phyloP scores from a whole-genome alignment of 2,113 vertebrate species.

The Cardinalis cardinalis region DNA sequence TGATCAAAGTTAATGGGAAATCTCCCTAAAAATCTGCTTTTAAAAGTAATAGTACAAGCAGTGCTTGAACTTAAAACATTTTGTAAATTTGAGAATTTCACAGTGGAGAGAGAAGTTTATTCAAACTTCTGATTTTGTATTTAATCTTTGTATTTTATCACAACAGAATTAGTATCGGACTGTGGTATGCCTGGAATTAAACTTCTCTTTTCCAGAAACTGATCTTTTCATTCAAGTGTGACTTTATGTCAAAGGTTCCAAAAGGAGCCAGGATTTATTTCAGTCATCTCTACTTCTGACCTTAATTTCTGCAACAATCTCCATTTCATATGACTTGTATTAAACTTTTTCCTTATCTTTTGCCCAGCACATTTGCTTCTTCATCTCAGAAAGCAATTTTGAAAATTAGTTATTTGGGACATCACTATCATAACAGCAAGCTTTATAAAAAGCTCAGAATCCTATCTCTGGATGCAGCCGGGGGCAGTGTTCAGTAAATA shows the following conservation, averaged over 20 bases:
- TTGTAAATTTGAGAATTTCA: background rate
- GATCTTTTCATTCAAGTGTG: background rate
- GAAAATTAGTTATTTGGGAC: slow-evolving; percentile 4
- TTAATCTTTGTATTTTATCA: background rate
- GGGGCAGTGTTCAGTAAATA: slow-evolving; percentile 16
- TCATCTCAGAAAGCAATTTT: background rate
- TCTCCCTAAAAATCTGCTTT: background rate
- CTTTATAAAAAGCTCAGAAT: background rate
- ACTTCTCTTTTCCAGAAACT: background rate
- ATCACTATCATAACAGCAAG: background rate
- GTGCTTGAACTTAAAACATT: background rate
- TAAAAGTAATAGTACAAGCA: background rate
- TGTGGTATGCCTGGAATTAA: background rate
- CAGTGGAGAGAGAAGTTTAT: background rate
- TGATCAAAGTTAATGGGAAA: background rate
- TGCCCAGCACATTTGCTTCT: background rate
- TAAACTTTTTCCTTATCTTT: background rate
- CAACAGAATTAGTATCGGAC: background rate
- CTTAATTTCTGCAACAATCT: background rate
- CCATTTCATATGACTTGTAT: background rate
- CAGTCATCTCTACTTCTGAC: background rate
- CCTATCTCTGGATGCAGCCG: background rate
- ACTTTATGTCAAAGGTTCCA: background rate
- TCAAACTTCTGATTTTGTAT: background rate
- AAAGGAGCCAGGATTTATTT: background rate